Conservation (phyloP, 1,140 invertebrate species). For the Gryon sp. region DNA sequence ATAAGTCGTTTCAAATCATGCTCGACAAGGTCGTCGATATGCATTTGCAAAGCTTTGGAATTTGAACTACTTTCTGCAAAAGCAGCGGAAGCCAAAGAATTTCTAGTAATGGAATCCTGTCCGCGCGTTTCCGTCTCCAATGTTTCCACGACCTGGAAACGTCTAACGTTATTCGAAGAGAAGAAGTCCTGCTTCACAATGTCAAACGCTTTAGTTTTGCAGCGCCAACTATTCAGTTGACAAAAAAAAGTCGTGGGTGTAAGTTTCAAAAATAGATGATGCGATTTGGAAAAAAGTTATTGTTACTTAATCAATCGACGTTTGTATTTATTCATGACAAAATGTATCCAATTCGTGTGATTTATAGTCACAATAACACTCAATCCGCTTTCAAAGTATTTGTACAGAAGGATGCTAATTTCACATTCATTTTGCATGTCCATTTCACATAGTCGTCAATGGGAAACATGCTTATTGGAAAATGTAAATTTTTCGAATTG, state of each 20-base stretch:
- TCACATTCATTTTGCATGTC: too few species aligned
- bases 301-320: not conserved
- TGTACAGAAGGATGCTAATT: too few species aligned
- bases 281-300: not conserved
- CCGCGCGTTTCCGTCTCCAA: slow-evolving; percentile 61
- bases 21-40: slow-evolving; percentile 60
- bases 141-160: slow-evolving; percentile 65
- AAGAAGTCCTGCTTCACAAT: slow-evolving; percentile 59
- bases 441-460: too few species aligned
- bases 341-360: too few species aligned
- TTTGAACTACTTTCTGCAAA: slow-evolving; percentile 62
- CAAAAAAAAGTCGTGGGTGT: slow-evolving; percentile 29
- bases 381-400: too few species aligned
- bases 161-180: slow-evolving; percentile 59
- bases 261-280: too few species aligned
- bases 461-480: too few species aligned
- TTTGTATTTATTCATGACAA: too few species aligned
- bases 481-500: too few species aligned
- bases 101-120: slow-evolving; percentile 66
- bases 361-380: too few species aligned
- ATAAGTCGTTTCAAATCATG: slow-evolving; percentile 62
- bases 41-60: slow-evolving; percentile 64
- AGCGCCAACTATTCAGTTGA: slow-evolving; percentile 28
- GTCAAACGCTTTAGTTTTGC: slow-evolving; percentile 37
- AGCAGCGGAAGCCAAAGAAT: slow-evolving; percentile 65